Percentiles rank a stretch among this genome's conserved stretches.
Conservation (phyloP, 2,113 vertebrate genomes). For the Hydrochoerus hydrochaeris region DNA sequence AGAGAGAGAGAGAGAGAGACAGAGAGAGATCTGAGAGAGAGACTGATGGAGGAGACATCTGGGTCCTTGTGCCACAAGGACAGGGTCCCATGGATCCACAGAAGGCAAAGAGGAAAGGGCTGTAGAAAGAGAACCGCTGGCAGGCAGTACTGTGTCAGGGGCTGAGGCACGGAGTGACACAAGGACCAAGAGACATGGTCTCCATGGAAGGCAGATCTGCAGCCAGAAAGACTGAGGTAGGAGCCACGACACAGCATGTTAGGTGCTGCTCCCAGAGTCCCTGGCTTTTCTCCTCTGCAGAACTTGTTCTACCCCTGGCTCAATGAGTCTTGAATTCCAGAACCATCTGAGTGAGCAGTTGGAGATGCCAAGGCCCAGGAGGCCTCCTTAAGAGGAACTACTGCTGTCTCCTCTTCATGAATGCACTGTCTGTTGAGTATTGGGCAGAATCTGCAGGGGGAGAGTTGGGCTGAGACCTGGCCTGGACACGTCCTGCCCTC, state of each 20-base stretch:
- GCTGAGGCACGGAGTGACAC: background rate
- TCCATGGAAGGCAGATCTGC: background rate
- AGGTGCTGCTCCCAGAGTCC: background rate
- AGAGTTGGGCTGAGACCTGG: too few species aligned
- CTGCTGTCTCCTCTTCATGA: too few species aligned
- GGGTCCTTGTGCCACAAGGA: background rate
- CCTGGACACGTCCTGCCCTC: background rate
- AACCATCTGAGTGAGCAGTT: background rate
- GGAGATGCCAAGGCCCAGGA: background rate
- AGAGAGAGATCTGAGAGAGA: constrained; percentile 52
- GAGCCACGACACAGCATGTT: background rate
- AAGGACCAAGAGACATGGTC: background rate
- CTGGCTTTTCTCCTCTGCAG: background rate
- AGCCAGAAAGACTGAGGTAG: too few species aligned
- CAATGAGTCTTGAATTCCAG: background rate
- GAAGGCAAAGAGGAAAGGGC: background rate
- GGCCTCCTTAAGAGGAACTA: background rate
- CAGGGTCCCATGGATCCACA: background rate
- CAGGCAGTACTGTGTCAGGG: background rate
- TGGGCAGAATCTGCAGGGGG: background rate
- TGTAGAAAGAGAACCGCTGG: background rate
- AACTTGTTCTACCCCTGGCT: background rate
- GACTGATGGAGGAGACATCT: constrained; percentile 47
- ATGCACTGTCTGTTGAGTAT: background rate
- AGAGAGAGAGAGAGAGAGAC: background rate